Conservation (phyloP, 2,113 vertebrate genomes). For the Bufo gargarizans region DNA sequence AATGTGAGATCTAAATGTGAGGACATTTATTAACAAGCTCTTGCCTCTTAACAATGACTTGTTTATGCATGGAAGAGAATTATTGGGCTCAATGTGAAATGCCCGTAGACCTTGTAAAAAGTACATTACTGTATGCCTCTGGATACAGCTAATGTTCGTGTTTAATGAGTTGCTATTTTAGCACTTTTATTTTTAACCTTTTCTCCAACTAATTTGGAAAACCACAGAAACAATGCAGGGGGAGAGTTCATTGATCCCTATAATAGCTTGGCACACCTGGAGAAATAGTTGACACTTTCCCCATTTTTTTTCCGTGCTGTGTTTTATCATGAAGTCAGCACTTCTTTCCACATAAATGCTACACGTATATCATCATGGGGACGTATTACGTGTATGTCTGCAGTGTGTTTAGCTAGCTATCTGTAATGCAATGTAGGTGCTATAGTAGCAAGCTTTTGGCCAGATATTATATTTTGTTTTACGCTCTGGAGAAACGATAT, state of each 20-base stretch:
- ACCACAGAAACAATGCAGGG: neutral
- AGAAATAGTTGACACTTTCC: neutral
- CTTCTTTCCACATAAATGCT: neutral
- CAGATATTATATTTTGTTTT: neutral
- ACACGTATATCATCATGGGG: constrained; percentile 9
- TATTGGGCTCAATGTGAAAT: neutral
- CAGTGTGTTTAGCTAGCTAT: neutral
- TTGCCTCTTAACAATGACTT: neutral
- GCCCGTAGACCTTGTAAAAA: neutral
- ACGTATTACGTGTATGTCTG: constrained; percentile 7
- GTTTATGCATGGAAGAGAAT: constrained; percentile 18
- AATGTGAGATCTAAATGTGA: constrained; percentile 26
- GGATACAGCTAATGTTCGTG: neutral
- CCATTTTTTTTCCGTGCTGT: neutral
- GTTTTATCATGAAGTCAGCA: constrained; percentile 11
- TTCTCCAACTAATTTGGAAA: neutral
- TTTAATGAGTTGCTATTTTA: constrained; percentile 8
- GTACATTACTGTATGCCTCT: constrained; percentile 3
- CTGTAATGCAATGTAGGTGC: neutral
- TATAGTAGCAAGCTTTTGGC: neutral
- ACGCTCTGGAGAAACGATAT: neutral
- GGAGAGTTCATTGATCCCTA: neutral
- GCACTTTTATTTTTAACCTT: neutral
- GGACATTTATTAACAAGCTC: constrained; percentile 18
- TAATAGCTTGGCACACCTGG: neutral